phyloP scores from a whole-genome alignment of 2,888 invertebrate genomes.

The Sclerodermus sp. region DNA sequence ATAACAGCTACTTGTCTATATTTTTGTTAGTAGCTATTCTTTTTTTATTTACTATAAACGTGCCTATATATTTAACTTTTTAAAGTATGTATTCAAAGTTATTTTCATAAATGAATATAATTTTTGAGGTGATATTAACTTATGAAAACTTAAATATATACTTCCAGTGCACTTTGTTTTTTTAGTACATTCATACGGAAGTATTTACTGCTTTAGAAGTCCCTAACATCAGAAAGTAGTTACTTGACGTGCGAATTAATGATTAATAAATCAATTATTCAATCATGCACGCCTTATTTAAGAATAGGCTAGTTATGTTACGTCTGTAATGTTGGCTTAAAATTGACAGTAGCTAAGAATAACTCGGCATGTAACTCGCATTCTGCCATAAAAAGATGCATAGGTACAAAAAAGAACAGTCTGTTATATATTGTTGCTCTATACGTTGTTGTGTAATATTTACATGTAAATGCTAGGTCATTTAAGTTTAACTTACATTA shows the following conservation, averaged over 20 bases:
- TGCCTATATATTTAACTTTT: conserved; percentile 6
- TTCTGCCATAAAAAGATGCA: conserved; percentile 42
- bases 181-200: too few species aligned
- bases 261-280: conserved; percentile 35
- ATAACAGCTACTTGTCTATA: conserved; percentile 3
- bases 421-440: conserved; percentile 43
- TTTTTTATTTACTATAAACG: too few species aligned
- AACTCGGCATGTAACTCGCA: conserved; percentile 44
- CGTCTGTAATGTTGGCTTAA: conserved; percentile 43
- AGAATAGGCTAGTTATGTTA: conserved; percentile 38
- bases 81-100: neutral
- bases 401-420: conserved; percentile 31
- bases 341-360: conserved; percentile 46
- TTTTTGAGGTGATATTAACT: conserved; percentile 27
- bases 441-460: conserved; percentile 46
- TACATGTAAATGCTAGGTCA: conserved; percentile 32
- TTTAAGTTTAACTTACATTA: conserved; percentile 25
- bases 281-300: conserved; percentile 40
- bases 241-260: conserved; percentile 38
- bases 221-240: conserved; percentile 39
- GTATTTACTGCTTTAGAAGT: too few species aligned
- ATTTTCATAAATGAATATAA: too few species aligned
- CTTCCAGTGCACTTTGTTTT: too few species aligned
- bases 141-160: conserved; percentile 20
- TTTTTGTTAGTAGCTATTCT: neutral